Conservation (phyloP, 2,797 vertebrate species). For the Melanotaenia pygmaea region DNA sequence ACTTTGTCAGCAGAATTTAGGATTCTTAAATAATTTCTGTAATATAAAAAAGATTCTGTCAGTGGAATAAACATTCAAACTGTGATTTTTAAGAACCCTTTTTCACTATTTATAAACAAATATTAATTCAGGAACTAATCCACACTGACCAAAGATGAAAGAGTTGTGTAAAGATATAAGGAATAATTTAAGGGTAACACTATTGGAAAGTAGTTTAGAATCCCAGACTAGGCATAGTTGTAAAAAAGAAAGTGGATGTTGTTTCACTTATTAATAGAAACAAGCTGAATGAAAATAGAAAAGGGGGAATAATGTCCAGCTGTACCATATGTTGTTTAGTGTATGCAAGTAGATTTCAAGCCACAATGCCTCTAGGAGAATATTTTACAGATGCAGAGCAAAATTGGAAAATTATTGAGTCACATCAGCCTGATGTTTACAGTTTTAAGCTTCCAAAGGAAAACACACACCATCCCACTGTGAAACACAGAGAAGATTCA, state of each 20-base stretch:
- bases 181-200: background rate
- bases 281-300: background rate
- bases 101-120: background rate
- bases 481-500: constrained; percentile 1
- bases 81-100: background rate
- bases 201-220: background rate
- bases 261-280: background rate
- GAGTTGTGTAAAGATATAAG: background rate
- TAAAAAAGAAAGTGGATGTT: constrained; percentile 1
- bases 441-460: background rate
- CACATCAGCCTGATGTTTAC: constrained; percentile 8
- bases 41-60: background rate
- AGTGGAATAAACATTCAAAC: background rate
- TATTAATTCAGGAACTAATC: no score
- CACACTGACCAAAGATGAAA: background rate
- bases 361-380: constrained; percentile 9
- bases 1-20: background rate
- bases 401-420: constrained; percentile 13
- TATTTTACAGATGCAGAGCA: constrained; percentile 10
- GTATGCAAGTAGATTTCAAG: constrained; percentile 6
- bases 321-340: constrained; percentile 4
- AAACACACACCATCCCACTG: constrained; percentile 3
- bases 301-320: background rate
- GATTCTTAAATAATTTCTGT: background rate
- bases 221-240: background rate